Evolutionary conservation across 2,888 invertebrate genomes (phyloP).

Genomic region (Phania funesta): DNA sequence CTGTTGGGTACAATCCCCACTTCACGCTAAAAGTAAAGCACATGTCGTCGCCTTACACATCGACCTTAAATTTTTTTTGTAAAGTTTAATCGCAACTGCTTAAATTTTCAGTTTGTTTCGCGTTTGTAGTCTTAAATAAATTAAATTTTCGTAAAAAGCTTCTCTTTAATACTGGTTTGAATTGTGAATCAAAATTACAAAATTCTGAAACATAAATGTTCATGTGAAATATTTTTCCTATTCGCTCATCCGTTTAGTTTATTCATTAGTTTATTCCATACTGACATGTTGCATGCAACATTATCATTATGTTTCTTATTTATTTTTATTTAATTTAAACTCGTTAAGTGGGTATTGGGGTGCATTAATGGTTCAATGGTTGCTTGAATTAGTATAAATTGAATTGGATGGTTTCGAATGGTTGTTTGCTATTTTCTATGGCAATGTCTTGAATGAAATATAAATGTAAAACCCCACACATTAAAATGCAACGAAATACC

Average conservation of each 20-base stretch:
- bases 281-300: slow-evolving; percentile 53
- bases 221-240: slow-evolving; percentile 25
- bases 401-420: slow-evolving; percentile 2
- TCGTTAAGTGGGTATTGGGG: slow-evolving; percentile 34
- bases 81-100: too few species aligned
- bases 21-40: too few species aligned
- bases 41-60: too few species aligned
- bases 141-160: background rate
- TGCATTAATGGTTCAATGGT: slow-evolving; percentile 31
- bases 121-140: background rate
- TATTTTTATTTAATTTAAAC: slow-evolving; percentile 35
- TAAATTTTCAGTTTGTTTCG: too few species aligned
- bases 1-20: too few species aligned
- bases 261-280: background rate
- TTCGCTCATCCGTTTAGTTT: background rate
- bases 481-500: slow-evolving; percentile 18
- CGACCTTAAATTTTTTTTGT: too few species aligned
- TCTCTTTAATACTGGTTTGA: background rate
- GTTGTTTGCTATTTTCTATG: background rate
- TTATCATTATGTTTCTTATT: slow-evolving; percentile 17
- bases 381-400: slow-evolving; percentile 4
- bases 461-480: slow-evolving; percentile 12
- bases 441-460: slow-evolving; percentile 17
- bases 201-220: slow-evolving; percentile 32
- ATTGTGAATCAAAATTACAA: slow-evolving; percentile 1